These are phyloP conservation scores for Halesus radiatus DNA, from an alignment of 1,140 invertebrate species.

Conservation along the genomic window DNA sequence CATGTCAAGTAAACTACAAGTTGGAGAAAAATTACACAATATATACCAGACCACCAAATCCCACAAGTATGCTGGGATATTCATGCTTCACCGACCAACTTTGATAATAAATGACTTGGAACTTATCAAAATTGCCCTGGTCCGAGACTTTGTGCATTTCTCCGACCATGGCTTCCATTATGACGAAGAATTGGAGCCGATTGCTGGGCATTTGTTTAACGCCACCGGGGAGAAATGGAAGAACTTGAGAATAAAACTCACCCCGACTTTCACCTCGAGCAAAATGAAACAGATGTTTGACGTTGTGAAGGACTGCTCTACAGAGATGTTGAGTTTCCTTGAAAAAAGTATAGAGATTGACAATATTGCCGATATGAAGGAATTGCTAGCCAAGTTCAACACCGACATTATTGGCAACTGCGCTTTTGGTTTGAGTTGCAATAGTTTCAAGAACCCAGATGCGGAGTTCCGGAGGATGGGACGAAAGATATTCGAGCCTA, in stretches of 20 bases:
- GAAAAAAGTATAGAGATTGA: conserved; percentile 64
- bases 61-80: conserved; percentile 60
- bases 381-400: conserved; percentile 73
- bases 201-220: conserved; percentile 66
- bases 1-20: conserved; percentile 8
- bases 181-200: conserved; percentile 68
- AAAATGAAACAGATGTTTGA: conserved; percentile 61
- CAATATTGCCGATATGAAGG: conserved; percentile 67
- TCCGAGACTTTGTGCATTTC: conserved; percentile 73
- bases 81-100: conserved; percentile 64
- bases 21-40: conserved; percentile 58
- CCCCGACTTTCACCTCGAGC: conserved; percentile 60
- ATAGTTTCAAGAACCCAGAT: conserved; percentile 70
- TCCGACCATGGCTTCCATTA: conserved; percentile 66
- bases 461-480: conserved; percentile 71
- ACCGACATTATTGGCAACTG: conserved; percentile 76
- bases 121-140: conserved; percentile 73
- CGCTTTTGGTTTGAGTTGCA: conserved; percentile 75
- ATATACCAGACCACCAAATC: conserved; percentile 52
- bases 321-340: conserved; percentile 58
- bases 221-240: conserved; percentile 64
- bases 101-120: conserved; percentile 72
- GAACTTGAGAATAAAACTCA: conserved; percentile 58
- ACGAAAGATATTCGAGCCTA: conserved; percentile 59
- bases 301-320: conserved; percentile 63